Percentiles rank a stretch among this genome's conserved stretches.
Evolutionary conservation across 2,113 vertebrate genomes (phyloP).

Genomic region (Mohoua ochrocephala): DNA sequence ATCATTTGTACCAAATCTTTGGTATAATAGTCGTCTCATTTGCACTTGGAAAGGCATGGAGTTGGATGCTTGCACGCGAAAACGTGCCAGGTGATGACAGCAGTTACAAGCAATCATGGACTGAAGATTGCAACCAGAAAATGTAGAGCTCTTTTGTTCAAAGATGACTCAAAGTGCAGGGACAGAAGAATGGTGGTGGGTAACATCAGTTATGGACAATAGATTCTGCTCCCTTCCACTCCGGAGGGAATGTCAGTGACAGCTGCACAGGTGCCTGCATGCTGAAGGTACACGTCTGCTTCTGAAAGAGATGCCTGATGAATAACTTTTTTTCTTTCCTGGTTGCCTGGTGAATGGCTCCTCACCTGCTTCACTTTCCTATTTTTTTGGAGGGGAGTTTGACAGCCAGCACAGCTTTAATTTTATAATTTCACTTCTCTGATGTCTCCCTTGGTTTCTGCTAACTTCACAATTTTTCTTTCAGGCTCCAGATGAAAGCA

Average conservation of each 20-base stretch:
- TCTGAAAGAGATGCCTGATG: neutral
- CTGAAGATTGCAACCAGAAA: neutral
- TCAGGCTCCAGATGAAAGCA: slow-evolving; percentile 26
- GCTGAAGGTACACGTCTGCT: neutral
- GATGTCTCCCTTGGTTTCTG: slow-evolving; percentile 49
- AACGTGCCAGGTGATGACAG: neutral
- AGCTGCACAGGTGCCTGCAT: rapidly evolving
- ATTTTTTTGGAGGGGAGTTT: neutral
- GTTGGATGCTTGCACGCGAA: neutral
- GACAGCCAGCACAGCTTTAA: slow-evolving; percentile 31
- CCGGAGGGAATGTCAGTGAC: neutral
- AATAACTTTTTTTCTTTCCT: neutral
- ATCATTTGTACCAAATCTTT: neutral
- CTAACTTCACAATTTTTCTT: slow-evolving; percentile 58
- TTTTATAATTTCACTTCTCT: slow-evolving; percentile 54
- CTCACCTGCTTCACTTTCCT: neutral
- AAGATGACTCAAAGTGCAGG: neutral
- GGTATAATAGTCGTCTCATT: neutral
- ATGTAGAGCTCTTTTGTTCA: neutral
- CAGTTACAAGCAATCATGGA: neutral
- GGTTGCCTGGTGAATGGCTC: neutral
- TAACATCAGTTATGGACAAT: neutral
- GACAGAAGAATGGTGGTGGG: neutral
- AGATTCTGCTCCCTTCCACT: neutral
- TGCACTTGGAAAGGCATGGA: neutral